phyloP scores from a whole-genome alignment of 2,113 vertebrate genomes.

The Semicossyphus pulcher region DNA sequence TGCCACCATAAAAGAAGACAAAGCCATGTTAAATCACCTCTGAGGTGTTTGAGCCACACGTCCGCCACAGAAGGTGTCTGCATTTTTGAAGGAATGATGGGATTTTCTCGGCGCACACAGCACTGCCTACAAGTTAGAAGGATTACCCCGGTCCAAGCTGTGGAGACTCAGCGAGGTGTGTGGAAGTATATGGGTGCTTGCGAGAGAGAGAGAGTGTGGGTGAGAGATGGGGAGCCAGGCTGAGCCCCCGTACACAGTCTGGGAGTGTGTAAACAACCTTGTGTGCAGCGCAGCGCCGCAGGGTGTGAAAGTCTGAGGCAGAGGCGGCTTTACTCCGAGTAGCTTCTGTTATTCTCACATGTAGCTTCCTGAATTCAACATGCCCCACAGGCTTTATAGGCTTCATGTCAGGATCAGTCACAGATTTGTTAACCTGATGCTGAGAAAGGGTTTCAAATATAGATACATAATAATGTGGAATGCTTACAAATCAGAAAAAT shows the following conservation, averaged over 20 bases:
- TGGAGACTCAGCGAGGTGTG: slow-evolving; percentile 57
- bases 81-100: slow-evolving; percentile 52
- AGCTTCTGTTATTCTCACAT: slow-evolving; percentile 45
- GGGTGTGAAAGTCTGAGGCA: slow-evolving; percentile 69
- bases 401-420: slow-evolving; percentile 52
- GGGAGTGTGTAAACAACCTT: slow-evolving; percentile 73
- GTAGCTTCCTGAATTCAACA: slow-evolving; percentile 57
- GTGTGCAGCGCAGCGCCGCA: slow-evolving; percentile 67
- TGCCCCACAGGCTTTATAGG: slow-evolving; percentile 49
- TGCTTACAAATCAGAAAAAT: neutral
- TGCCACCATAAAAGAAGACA: slow-evolving; percentile 23
- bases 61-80: slow-evolving; percentile 64
- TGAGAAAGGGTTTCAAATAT: slow-evolving; percentile 27
- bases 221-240: slow-evolving; percentile 57
- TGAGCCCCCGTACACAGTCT: slow-evolving; percentile 50
- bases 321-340: slow-evolving; percentile 47
- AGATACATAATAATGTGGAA: neutral
- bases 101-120: slow-evolving; percentile 60
- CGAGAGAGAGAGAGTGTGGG: slow-evolving; percentile 55
- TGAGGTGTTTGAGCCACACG: slow-evolving; percentile 54
- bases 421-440: slow-evolving; percentile 47
- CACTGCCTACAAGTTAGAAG: slow-evolving; percentile 68
- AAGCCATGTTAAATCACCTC: slow-evolving; percentile 29
- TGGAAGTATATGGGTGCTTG: slow-evolving; percentile 48
- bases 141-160: slow-evolving; percentile 64